Percentiles rank a stretch among this genome's conserved stretches.
Conservation (phyloP, 2,797 vertebrate species). For the Meriones psammophilus region DNA sequence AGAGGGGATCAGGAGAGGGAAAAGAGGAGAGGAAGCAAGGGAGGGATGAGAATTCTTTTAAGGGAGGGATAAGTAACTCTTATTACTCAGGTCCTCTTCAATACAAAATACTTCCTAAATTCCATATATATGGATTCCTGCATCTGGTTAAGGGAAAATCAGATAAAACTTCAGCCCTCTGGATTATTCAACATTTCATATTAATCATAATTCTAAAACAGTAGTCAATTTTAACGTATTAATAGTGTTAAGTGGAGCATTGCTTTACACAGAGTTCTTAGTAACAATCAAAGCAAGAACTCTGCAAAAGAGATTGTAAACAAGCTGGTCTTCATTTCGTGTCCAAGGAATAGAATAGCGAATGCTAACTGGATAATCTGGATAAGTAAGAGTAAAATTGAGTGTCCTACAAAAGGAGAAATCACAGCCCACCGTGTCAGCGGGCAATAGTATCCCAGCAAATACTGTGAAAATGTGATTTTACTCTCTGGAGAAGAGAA, state of each 20-base stretch:
- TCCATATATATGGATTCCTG: not conserved
- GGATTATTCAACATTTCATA: not conserved
- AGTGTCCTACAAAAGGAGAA: not conserved
- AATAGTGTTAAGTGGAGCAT: slow-evolving; percentile 26
- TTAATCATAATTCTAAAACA: slow-evolving; percentile 29
- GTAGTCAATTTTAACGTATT: slow-evolving; percentile 22
- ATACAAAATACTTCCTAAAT: slow-evolving; percentile 29
- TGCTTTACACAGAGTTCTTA: not conserved
- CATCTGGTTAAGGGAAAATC: slow-evolving; percentile 1
- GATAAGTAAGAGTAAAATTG: not conserved
- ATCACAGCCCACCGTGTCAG: not conserved
- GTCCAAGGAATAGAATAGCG: not conserved
- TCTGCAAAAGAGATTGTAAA: slow-evolving; percentile 2
- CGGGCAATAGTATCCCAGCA: not conserved
- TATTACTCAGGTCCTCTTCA: not conserved
- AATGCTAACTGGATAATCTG: not conserved
- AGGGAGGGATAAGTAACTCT: too few relatives aligned
- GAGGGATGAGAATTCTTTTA: not conserved
- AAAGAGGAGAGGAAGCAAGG: not conserved
- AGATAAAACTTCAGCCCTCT: not conserved
- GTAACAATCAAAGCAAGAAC: not conserved
- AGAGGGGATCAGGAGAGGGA: too few relatives aligned
- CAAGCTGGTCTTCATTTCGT: not conserved
- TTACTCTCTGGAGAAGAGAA: not conserved
- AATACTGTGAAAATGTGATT: slow-evolving; percentile 41